Conservation (phyloP, 1,140 invertebrate genomes). For the Drosophila truncata region DNA sequence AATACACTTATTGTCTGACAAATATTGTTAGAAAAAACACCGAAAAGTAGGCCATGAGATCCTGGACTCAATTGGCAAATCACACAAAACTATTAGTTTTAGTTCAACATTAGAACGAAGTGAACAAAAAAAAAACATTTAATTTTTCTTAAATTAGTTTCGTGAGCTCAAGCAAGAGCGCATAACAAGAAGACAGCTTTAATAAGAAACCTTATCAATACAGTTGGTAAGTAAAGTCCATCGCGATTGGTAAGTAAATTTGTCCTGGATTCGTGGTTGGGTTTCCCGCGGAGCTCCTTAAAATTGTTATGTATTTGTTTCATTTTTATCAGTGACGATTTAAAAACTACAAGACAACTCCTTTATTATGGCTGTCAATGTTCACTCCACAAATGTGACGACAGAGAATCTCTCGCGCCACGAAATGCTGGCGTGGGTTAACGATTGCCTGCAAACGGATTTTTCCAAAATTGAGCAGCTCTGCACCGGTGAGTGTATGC, state of each 20-base stretch:
- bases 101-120: background rate
- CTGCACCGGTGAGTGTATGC: slow-evolving; percentile 88
- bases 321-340: background rate
- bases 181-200: background rate
- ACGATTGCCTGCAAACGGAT: slow-evolving; percentile 96
- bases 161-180: too few species aligned
- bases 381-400: slow-evolving; percentile 98
- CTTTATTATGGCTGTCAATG: slow-evolving; percentile 94
- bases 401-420: slow-evolving; percentile 98
- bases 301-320: background rate
- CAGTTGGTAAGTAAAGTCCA: background rate
- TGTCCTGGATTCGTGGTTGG: background rate
- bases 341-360: background rate
- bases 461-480: slow-evolving; percentile 99
- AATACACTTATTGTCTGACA: background rate
- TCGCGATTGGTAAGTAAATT: too few species aligned
- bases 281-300: fast-evolving
- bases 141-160: background rate
- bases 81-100: background rate
- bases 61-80: background rate
- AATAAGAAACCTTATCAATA: background rate
- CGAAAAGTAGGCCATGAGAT: background rate
- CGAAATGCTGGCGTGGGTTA: slow-evolving; percentile 99
- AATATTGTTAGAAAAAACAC: too few species aligned
- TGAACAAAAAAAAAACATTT: too few species aligned